Evolutionary conservation across 2,888 invertebrate genomes (phyloP).

Genomic region (Dryocosmus kuriphilus): DNA sequence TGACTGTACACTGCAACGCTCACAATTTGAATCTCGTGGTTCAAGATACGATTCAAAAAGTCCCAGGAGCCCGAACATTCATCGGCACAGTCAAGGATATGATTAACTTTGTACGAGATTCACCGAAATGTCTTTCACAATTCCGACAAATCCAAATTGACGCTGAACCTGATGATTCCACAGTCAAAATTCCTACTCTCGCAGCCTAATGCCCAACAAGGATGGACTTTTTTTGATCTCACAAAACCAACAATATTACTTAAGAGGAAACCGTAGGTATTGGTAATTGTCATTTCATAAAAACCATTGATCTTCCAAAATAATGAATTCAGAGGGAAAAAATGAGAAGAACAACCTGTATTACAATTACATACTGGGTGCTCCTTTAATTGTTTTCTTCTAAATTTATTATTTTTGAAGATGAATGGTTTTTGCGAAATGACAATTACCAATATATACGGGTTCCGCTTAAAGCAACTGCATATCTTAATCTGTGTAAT

Average conservation of each 20-base stretch:
- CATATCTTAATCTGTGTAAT: too few relatives aligned
- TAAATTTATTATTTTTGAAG: neutral
- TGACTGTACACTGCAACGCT: conserved; percentile 45
- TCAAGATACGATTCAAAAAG: conserved; percentile 47
- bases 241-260: neutral
- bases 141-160: neutral
- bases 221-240: neutral
- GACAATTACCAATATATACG: too few relatives aligned
- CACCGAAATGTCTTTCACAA: conserved; percentile 12
- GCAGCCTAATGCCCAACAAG: conserved; percentile 29
- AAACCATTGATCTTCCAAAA: neutral
- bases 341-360: too few relatives aligned
- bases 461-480: too few relatives aligned
- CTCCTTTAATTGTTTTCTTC: too few relatives aligned
- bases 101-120: conserved; percentile 14
- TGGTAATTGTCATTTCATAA: neutral
- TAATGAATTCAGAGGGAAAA: too few relatives aligned
- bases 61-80: neutral
- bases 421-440: neutral
- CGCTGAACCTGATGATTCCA: neutral
- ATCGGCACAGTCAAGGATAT: conserved; percentile 16
- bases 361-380: too few relatives aligned
- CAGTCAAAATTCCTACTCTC: neutral
- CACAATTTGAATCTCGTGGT: conserved; percentile 45
- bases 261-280: too few relatives aligned